phyloP scores from a whole-genome alignment of 1,140 invertebrate species.

The Tetragnatha versicolor region DNA sequence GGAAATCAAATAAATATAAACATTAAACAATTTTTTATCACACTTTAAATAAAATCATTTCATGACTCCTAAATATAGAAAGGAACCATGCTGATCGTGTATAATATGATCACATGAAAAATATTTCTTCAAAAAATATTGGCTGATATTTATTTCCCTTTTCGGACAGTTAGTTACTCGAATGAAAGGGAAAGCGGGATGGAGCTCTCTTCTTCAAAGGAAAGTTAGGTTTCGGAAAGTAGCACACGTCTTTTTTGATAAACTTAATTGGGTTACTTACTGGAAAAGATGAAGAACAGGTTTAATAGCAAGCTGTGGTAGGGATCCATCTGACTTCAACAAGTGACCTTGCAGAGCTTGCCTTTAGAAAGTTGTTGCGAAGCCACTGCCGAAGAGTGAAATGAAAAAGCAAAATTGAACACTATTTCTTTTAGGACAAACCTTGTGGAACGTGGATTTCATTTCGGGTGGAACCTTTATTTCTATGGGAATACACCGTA shows the following conservation, averaged over 20 bases:
- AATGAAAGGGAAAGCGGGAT: background rate
- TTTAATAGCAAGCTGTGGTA: constrained; percentile 16
- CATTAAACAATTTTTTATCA: no score
- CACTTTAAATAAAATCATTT: no score
- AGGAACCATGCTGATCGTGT: no score
- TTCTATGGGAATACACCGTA: background rate
- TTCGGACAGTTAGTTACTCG: background rate
- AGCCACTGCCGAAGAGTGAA: background rate
- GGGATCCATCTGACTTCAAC: constrained; percentile 12
- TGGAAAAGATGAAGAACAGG: constrained; percentile 35
- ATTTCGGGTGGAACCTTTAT: constrained; percentile 13
- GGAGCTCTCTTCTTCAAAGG: background rate
- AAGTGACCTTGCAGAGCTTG: constrained; percentile 27
- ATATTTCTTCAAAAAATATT: no score
- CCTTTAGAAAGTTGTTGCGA: background rate
- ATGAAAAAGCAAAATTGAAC: constrained; percentile 10
- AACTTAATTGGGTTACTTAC: constrained; percentile 45
- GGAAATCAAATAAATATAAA: no score
- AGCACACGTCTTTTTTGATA: background rate
- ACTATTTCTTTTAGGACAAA: constrained; percentile 33
- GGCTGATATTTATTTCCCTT: background rate
- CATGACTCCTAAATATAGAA: no score
- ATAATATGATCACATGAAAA: no score
- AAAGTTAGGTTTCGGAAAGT: constrained; percentile 23
- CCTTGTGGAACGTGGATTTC: background rate